phyloP scores from a whole-genome alignment of 37 sponge, comb jelly and placozoan genomes.

The Ephydatia muelleri region DNA sequence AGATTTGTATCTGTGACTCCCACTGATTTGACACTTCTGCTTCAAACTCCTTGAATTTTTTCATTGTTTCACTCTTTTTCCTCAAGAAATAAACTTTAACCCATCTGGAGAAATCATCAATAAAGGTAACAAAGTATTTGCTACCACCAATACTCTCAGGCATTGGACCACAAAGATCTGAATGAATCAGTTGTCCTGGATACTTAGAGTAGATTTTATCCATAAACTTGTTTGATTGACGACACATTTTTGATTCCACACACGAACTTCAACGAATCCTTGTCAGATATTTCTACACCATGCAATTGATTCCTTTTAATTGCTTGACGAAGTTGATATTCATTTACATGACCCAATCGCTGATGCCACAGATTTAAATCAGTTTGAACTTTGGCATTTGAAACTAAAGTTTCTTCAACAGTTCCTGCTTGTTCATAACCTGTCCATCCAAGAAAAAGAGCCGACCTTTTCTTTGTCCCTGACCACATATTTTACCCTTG shows the following conservation, averaged over 20 bases:
- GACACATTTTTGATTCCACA: slow-evolving; percentile 40
- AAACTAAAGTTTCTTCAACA: neutral
- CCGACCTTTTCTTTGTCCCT: neutral
- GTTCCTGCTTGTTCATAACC: neutral
- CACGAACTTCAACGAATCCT: slow-evolving; percentile 25
- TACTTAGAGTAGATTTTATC: slow-evolving; percentile 24
- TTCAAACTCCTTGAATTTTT: slow-evolving; percentile 71
- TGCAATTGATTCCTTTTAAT: slow-evolving; percentile 20
- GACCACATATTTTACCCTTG: neutral
- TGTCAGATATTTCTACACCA: slow-evolving; percentile 21
- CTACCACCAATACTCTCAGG: slow-evolving; percentile 55
- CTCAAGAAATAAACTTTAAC: slow-evolving; percentile 50
- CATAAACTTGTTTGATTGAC: slow-evolving; percentile 34
- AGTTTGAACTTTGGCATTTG: neutral
- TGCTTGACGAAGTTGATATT: slow-evolving; percentile 18
- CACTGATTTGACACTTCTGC: slow-evolving; percentile 30
- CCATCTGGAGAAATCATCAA: slow-evolving; percentile 67
- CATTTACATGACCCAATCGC: slow-evolving; percentile 49
- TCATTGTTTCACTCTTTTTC: slow-evolving; percentile 43
- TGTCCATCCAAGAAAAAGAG: neutral
- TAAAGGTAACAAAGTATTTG: slow-evolving; percentile 70
- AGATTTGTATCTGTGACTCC: slow-evolving; percentile 13
- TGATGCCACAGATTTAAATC: slow-evolving; percentile 54
- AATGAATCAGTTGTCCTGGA: slow-evolving; percentile 44
- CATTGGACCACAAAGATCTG: slow-evolving; percentile 65